Base-by-base conservation (phyloP, 2,113 vertebrate genomes). In the Chlorocebus sabaeus region DNA sequence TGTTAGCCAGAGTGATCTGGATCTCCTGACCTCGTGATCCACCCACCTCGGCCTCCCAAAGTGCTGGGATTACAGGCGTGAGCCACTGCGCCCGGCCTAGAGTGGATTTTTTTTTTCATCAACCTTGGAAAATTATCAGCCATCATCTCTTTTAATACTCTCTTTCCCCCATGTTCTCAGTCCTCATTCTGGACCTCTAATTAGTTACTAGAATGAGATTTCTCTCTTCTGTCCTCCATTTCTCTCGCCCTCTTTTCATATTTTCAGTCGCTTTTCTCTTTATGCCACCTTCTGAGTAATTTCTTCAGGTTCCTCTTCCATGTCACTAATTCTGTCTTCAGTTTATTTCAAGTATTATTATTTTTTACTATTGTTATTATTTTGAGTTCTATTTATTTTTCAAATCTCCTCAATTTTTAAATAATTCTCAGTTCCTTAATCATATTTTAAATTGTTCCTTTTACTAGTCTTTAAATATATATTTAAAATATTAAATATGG, bases 291-390 rank as follows among this genome's bases (percentile, higher is more conserved):
- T 89, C 38, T 89, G 35, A 22, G 22, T 92, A 48, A 72, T 67
- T 92, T 89, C 48, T 89, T 67, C 48, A 78, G 14, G 48, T 89
- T 57, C 80, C 59, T 89, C 73, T 55, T 93, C 22, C 9, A 79
- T 22, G 22, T 87, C n/a, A 91, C 27, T 95, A 89, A 45, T 61
- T 93, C 22, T 85, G 73, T 70, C 57, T 97, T 91, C 55, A 75
- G 43, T 93, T 86, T 90, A 43, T 94, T 82, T 96, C 12, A 79
- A 22, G 61, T 79, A 25, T 32, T 61, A 61, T 68, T 89, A 79
- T 4, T 61, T 83, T 32, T 57, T 17, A n/a, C 14, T 82, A 55
- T 25, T 57, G 18, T 22, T 73, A 32, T 32, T 75, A 76, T 30
- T 79, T 81, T 70, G 13, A 83, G 35, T 78, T 82, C 61, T 90